Evolutionary conservation across 1,140 invertebrate species (phyloP).

Genomic region (Rhysida immarginata): DNA sequence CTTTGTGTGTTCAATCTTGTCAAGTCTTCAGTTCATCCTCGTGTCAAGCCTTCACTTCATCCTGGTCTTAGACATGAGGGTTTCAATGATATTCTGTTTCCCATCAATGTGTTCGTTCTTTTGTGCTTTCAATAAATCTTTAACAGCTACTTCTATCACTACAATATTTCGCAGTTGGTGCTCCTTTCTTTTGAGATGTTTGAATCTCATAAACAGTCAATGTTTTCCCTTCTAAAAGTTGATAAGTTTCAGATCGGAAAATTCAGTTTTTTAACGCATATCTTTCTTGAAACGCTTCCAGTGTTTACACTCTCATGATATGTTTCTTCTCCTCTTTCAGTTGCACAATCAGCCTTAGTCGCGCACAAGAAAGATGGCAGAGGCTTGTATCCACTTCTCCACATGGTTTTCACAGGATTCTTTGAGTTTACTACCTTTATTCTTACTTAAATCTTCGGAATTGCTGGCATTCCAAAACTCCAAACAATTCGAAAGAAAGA

Average conservation of each 20-base stretch:
- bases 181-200: neutral
- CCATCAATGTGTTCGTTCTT: neutral
- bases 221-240: no score
- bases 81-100: no score
- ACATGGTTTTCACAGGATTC: neutral
- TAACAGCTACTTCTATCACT: neutral
- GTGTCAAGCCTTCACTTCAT: no score
- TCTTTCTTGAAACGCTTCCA: neutral
- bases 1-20: no score
- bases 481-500: neutral
- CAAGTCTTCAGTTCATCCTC: no score
- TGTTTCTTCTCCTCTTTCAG: neutral
- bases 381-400: neutral
- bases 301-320: neutral
- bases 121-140: neutral
- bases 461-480: neutral
- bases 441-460: neutral
- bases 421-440: no score
- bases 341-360: neutral
- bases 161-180: neutral
- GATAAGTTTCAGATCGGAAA: neutral
- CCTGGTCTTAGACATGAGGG: no score
- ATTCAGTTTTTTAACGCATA: neutral
- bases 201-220: no score
- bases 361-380: neutral